Conservation (phyloP, 2,888 invertebrate species). For the Diarsia rubi region DNA sequence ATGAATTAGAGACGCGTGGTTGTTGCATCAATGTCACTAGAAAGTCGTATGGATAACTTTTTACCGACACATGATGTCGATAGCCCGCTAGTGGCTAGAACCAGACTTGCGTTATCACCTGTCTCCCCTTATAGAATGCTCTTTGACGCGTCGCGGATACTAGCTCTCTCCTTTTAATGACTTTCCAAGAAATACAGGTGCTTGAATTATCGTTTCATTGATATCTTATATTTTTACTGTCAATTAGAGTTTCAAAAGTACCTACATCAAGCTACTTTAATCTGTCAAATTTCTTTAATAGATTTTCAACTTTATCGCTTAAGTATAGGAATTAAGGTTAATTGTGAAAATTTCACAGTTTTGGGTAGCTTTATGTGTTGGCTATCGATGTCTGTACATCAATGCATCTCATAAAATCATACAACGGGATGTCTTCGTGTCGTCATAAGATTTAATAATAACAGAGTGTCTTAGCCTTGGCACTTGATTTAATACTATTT, state of each 20-base stretch:
- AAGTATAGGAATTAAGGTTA: no score
- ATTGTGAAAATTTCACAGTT: no score
- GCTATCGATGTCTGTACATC: not conserved
- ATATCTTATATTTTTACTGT: constrained; percentile 30
- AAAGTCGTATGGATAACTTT: constrained; percentile 82
- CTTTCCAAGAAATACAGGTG: constrained; percentile 73
- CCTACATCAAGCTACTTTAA: no score
- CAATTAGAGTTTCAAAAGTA: constrained; percentile 12
- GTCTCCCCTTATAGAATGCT: constrained; percentile 78
- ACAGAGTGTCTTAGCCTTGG: constrained; percentile 67
- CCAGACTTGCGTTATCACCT: constrained; percentile 80
- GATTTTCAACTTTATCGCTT: no score
- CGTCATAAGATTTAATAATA: constrained; percentile 61
- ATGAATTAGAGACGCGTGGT: constrained; percentile 57
- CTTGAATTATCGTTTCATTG: constrained; percentile 33
- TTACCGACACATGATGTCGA: constrained; percentile 74
- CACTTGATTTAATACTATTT: constrained; percentile 65
- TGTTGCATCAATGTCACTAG: constrained; percentile 79
- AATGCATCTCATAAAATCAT: not conserved
- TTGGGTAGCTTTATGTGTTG: no score
- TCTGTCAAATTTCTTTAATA: no score
- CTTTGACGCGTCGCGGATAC: constrained; percentile 71
- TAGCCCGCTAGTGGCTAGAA: constrained; percentile 69
- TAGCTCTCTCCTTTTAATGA: constrained; percentile 84
- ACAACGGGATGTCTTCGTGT: constrained; percentile 18